These are phyloP conservation scores for Phrixothrix hirtus DNA, from an alignment of 2,888 invertebrate species.

Conservation along the genomic window DNA sequence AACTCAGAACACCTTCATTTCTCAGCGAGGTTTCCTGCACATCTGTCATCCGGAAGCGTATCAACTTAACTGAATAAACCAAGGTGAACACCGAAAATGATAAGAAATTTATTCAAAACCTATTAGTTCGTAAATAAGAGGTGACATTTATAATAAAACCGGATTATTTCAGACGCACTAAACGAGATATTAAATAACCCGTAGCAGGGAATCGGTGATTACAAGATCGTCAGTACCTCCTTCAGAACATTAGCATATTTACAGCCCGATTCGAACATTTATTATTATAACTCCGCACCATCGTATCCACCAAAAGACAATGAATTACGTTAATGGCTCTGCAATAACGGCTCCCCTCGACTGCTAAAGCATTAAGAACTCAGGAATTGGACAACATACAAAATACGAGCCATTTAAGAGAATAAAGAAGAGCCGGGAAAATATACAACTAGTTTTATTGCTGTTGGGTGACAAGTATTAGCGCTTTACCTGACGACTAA, in stretches of 20 bases:
- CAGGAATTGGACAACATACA: conserved; percentile 54
- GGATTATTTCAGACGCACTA: conserved; percentile 7
- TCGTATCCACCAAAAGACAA: conserved; percentile 48
- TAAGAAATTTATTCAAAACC: conserved; percentile 16
- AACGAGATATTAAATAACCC: conserved; percentile 19
- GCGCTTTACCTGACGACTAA: conserved; percentile 52
- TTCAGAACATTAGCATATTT: conserved; percentile 36
- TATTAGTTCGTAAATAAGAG: conserved; percentile 7
- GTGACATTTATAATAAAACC: conserved; percentile 5
- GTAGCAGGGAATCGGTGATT: conserved; percentile 24
- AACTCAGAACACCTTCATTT: conserved; percentile 54
- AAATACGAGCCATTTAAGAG: conserved; percentile 56
- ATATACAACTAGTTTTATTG: conserved; percentile 55
- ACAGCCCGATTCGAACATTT: conserved; percentile 37
- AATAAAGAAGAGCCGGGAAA: conserved; percentile 53
- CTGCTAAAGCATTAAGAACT: conserved; percentile 53
- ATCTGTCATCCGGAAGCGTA: conserved; percentile 42
- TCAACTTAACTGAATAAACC: conserved; percentile 31
- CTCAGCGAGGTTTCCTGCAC: conserved; percentile 43
- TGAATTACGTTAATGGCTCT: conserved; percentile 56
- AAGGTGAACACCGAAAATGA: conserved; percentile 18
- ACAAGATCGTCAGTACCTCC: conserved; percentile 27
- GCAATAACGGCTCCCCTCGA: conserved; percentile 51
- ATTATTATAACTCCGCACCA: conserved; percentile 39
- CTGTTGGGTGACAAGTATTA: conserved; percentile 53